Evolutionary conservation across 1,140 invertebrate species (phyloP), one percentile per base, ranked within the genome.

Genomic region (Parasteatoda tepidariorum): DNA sequence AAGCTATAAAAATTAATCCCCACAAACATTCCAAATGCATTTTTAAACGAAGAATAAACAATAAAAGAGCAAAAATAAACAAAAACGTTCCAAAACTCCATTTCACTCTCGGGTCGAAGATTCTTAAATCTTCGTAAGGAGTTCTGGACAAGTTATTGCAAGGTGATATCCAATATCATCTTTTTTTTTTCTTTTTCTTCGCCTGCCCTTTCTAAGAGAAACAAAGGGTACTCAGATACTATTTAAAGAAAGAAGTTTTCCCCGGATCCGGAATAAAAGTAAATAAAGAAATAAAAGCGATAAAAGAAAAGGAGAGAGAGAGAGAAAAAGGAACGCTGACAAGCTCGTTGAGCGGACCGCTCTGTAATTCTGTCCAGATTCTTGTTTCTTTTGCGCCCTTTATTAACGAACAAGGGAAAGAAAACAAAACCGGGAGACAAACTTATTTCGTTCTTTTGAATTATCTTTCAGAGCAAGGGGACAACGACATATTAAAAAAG

Each of bases 381-480:
- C 64, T 66, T 66, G 64, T 66, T 66, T 66, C 64, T 66, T 34
- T 66, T 13, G 28, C 28, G 30, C 24, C 57, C 9, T 59, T n/a
- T 48, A 59, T 59, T 59, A 59, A 26, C 64, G 28, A 33, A 34
- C 28, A 66, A 31, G 64, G 24, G n/a, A 26, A 59, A 59, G 18
- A 59, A 66, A 66, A 33, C 28, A 66, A 34, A 66, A 66, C 13
- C 31, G 26, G 64, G 31, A 66, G 26, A 31, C 18, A 7, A 66
- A 33, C 18, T 33, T 33, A n/a, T 22, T 66, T 66, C 26, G 31
- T n/a, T 66, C 30, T 22, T 26, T 9, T 66, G 31, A 61, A 61
- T 61, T 61, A 61, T 61, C 59, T 61, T 61, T 61, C 18, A 48
- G 38, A 18, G 9, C 18, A 48, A 18, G 18, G 38, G 38, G 38